Percentiles rank a stretch among this genome's conserved stretches.
Evolutionary conservation across 2,888 invertebrate species (phyloP).

Genomic region (Tribolium freemani): DNA sequence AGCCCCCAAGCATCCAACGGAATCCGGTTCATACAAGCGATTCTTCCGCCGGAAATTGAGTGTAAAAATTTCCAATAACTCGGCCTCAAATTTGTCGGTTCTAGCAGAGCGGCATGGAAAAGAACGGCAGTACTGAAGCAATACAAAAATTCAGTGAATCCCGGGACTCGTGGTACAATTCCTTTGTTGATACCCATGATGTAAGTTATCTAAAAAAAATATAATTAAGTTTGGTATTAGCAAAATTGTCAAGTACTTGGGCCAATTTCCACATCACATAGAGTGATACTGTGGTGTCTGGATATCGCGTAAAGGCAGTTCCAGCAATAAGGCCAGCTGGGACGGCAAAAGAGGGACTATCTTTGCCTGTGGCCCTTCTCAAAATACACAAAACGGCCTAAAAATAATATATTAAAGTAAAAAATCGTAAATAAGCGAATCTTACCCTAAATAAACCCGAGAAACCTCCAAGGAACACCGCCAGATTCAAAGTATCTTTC

Average conservation of each 20-base stretch:
- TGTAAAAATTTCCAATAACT: slow-evolving; percentile 88
- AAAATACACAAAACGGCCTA: slow-evolving; percentile 78
- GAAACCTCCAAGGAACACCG: slow-evolving; percentile 79
- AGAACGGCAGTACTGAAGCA: slow-evolving; percentile 83
- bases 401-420: slow-evolving; percentile 42
- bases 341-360: slow-evolving; percentile 76
- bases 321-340: slow-evolving; percentile 82
- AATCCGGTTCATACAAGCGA: slow-evolving; percentile 73
- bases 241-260: slow-evolving; percentile 72
- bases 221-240: neutral
- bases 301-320: slow-evolving; percentile 79
- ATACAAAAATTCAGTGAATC: slow-evolving; percentile 81
- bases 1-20: slow-evolving; percentile 76
- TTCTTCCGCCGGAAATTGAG: slow-evolving; percentile 79
- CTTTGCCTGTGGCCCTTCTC: slow-evolving; percentile 74
- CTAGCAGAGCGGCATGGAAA: slow-evolving; percentile 84
- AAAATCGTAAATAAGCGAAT: neutral
- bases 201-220: slow-evolving; percentile 75
- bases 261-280: slow-evolving; percentile 87
- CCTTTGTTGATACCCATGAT: slow-evolving; percentile 78
- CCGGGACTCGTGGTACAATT: slow-evolving; percentile 77
- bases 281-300: slow-evolving; percentile 83
- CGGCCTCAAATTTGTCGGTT: slow-evolving; percentile 83
- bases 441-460: slow-evolving; percentile 78
- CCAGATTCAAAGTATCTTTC: slow-evolving; percentile 73